phyloP scores from a whole-genome alignment of 1,140 invertebrate genomes.

The Halyomorpha halys region DNA sequence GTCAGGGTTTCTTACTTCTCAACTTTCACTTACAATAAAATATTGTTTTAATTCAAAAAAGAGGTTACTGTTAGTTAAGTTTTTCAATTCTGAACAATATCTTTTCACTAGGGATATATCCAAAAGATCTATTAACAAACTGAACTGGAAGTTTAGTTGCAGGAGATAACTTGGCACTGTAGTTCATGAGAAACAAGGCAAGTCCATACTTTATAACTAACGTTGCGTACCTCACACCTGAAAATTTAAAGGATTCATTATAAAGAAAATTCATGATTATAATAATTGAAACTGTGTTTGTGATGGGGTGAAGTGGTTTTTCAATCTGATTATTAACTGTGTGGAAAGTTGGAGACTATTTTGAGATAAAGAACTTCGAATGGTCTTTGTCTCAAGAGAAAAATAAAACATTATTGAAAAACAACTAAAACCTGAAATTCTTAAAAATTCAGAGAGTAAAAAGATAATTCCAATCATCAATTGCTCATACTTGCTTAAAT shows the following conservation, averaged over 20 bases:
- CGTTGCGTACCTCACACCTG: constrained; percentile 4
- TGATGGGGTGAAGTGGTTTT: not conserved
- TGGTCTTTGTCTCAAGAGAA: not conserved
- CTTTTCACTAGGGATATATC: not conserved
- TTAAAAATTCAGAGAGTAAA: no score
- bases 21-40: no score
- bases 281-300: not conserved
- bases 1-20: no score
- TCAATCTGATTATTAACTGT: not conserved
- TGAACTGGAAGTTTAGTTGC: not conserved
- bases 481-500: no score
- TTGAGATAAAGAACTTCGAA: not conserved
- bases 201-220: constrained; percentile 1
- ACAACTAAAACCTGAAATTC: not conserved
- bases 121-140: not conserved
- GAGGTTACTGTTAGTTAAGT: no score
- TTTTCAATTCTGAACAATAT: not conserved
- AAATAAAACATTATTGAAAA: no score
- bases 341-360: not conserved
- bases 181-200: constrained; percentile 1
- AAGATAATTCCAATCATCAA: no score
- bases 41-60: no score
- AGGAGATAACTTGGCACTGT: not conserved
- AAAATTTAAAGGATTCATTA: not conserved
- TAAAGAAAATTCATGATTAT: no score